Conservation (phyloP, 2,113 vertebrate genomes). For the Mystacornis crossleyi region DNA sequence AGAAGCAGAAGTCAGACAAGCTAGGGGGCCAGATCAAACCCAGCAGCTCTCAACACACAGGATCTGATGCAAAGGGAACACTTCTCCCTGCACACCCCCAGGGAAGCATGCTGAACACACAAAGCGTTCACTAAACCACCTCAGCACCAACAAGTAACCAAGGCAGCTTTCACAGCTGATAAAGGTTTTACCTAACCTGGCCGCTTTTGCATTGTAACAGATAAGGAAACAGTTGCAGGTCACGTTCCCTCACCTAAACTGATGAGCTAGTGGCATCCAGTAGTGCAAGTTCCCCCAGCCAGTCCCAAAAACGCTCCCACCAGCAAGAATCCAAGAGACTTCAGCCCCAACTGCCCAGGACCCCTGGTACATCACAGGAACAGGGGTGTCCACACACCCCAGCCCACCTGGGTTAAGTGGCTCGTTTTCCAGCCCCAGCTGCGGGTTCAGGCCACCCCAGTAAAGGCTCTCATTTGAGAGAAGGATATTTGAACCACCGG, state of each 20-base stretch:
- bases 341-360: background rate
- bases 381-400: background rate
- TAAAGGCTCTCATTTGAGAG: background rate
- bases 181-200: constrained; percentile 30
- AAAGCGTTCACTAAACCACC: background rate
- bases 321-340: background rate
- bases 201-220: constrained; percentile 52
- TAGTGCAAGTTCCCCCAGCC: constrained; percentile 53
- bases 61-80: background rate
- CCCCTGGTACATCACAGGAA: background rate
- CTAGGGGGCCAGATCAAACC: background rate
- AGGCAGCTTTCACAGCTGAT: background rate
- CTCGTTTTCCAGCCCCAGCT: background rate
- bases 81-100: background rate
- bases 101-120: background rate
- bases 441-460: background rate
- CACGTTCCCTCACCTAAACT: constrained; percentile 47
- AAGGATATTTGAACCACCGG: accelerated
- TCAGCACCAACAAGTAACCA: background rate
- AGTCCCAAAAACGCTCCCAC: background rate
- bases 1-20: background rate
- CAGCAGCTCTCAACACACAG: background rate
- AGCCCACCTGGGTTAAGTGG: background rate
- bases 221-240: constrained; percentile 59
- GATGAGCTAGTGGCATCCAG: constrained; percentile 59